A percentile compares a stretch with the other conserved stretches of the same genome.
phyloP scores from a whole-genome alignment of 2,797 vertebrate genomes.

The Danio jaintianensis region DNA sequence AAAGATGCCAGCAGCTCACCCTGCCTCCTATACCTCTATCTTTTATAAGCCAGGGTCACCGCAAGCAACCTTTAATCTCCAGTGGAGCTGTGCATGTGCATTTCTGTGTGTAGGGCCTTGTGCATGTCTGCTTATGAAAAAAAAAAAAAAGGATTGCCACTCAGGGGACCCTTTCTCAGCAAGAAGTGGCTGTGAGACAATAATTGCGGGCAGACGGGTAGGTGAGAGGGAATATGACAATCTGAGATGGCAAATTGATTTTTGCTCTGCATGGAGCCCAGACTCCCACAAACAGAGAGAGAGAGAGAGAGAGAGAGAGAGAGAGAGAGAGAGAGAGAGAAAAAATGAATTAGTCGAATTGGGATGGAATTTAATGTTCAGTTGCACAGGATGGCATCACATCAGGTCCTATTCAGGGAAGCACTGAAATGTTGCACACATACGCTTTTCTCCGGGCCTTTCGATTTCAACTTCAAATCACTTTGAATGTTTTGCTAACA shows the following conservation, averaged over 20 bases:
- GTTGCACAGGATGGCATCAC: conserved; percentile 54
- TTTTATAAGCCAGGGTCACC: conserved; percentile 68
- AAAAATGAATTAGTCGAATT: conserved; percentile 56
- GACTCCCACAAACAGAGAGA: conserved; percentile 60
- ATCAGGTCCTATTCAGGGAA: conserved; percentile 54
- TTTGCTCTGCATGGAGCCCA: conserved; percentile 70
- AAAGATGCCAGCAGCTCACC: conserved; percentile 65
- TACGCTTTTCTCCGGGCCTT: not conserved
- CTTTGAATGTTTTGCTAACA: conserved; percentile 37
- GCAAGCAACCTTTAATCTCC: conserved; percentile 71
- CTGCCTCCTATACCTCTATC: conserved; percentile 52
- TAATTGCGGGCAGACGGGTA: conserved; percentile 70
- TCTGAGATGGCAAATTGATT: conserved; percentile 79
- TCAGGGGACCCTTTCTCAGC: conserved; percentile 66
- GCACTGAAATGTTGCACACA: conserved; percentile 29
- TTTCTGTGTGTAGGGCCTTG: conserved; percentile 42
- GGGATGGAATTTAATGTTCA: conserved; percentile 59
- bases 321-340: not conserved
- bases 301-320: conserved; percentile 7
- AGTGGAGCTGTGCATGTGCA: conserved; percentile 46
- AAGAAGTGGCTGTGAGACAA: conserved; percentile 67
- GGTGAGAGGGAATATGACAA: conserved; percentile 73
- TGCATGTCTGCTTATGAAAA: conserved; percentile 58
- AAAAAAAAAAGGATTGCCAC: conserved; percentile 69
- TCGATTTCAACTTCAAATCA: conserved; percentile 38